A percentile compares a stretch with the other conserved stretches of the same genome.
Conservation (phyloP, 2,113 vertebrate genomes). For the Tupaia tana region DNA sequence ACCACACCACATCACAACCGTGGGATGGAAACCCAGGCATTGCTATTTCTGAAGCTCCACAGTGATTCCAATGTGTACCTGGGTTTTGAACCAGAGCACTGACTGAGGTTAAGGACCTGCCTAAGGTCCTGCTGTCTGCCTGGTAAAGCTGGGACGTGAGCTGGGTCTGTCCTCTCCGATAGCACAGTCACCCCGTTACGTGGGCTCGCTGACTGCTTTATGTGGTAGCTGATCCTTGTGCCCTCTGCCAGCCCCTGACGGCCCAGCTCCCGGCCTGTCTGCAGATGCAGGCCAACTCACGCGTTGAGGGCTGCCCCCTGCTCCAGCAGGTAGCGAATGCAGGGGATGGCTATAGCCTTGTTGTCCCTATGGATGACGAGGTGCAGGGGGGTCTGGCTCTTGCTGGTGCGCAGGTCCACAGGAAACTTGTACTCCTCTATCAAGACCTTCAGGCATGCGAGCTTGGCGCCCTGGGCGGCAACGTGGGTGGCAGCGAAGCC, state of each 20-base stretch:
- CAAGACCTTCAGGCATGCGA: conserved; percentile 78
- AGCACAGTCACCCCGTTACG: background rate
- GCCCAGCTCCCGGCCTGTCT: background rate
- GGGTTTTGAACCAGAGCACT: background rate
- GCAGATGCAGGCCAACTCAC: conserved; percentile 69
- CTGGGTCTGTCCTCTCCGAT: background rate
- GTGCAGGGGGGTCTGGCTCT: conserved; percentile 79
- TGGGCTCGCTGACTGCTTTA: background rate
- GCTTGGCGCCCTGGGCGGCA: conserved; percentile 71
- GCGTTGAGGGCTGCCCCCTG: conserved; percentile 69
- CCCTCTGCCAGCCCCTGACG: background rate
- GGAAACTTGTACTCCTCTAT: conserved; percentile 80
- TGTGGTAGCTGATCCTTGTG: background rate
- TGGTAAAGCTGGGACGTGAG: background rate
- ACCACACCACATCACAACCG: background rate
- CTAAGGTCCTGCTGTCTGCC: background rate
- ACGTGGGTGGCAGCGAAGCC: conserved; percentile 83
- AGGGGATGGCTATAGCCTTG: conserved; percentile 48
- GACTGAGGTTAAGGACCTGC: background rate
- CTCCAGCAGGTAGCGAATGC: conserved; percentile 80
- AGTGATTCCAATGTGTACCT: background rate
- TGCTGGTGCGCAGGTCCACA: conserved; percentile 65
- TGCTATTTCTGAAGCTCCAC: background rate
- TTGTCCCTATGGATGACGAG: conserved; percentile 73
- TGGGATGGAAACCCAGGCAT: background rate